phyloP scores from a whole-genome alignment of 2,797 vertebrate species.

The Myoxocephalus aenaeus region DNA sequence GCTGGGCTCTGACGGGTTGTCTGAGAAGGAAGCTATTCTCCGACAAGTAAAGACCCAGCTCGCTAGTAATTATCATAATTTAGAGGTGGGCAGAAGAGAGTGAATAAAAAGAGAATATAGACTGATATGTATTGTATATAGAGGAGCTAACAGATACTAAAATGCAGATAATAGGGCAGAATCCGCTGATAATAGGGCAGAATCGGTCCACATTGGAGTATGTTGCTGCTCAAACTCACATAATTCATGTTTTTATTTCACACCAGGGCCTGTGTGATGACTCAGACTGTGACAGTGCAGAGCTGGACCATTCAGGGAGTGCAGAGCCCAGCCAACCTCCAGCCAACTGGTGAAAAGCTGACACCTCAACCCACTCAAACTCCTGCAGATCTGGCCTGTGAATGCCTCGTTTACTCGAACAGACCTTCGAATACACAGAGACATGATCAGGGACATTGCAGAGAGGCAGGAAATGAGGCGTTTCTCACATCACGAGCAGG shows the following conservation, averaged over 20 bases:
- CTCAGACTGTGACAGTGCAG: slow-evolving; percentile 92
- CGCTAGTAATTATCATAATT: slow-evolving; percentile 83
- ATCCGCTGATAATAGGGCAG: not conserved
- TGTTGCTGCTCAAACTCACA: not conserved
- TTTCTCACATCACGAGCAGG: slow-evolving; percentile 1
- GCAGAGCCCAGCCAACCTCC: slow-evolving; percentile 85
- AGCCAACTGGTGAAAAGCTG: slow-evolving; percentile 85
- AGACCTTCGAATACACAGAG: slow-evolving; percentile 9
- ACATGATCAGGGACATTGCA: slow-evolving; percentile 27
- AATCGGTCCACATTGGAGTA: not conserved
- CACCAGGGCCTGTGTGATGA: slow-evolving; percentile 85
- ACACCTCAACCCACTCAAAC: slow-evolving; percentile 36
- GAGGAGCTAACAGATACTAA: not conserved
- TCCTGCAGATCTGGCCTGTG: slow-evolving; percentile 26
- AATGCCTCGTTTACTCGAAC: slow-evolving; percentile 23
- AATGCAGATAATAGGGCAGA: not conserved
- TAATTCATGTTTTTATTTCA: slow-evolving; percentile 21
- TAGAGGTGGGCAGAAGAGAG: slow-evolving; percentile 72
- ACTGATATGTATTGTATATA: not conserved
- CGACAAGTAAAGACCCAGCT: slow-evolving; percentile 88
- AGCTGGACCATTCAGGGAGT: slow-evolving; percentile 90
- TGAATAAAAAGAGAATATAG: not conserved
- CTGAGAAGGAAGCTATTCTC: slow-evolving; percentile 87
- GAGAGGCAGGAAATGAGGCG: slow-evolving; percentile 22
- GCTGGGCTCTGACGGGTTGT: slow-evolving; percentile 81